phyloP scores from a whole-genome alignment of 1,140 invertebrate species.

The Popillia japonica region DNA sequence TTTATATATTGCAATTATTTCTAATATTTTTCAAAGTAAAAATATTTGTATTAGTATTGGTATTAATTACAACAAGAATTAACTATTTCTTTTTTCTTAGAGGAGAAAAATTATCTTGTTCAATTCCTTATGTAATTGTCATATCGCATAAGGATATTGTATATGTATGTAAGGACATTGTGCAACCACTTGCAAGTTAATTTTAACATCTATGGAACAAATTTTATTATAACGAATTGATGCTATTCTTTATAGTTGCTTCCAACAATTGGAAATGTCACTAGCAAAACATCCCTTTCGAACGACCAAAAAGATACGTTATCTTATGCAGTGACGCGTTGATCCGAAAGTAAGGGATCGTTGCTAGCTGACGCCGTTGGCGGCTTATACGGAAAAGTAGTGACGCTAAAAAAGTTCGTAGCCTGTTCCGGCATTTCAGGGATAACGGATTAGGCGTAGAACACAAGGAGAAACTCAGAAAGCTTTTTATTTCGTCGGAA shows the following conservation, averaged over 20 bases:
- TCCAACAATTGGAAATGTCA: background rate
- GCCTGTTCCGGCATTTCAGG: background rate
- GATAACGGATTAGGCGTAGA: conserved; percentile 17
- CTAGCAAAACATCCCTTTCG: background rate
- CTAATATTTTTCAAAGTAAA: too few species aligned
- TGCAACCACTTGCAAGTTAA: too few species aligned
- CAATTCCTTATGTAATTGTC: too few species aligned
- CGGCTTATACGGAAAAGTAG: background rate
- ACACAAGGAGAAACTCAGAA: conserved; percentile 3
- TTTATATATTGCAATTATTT: too few species aligned
- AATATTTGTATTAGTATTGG: too few species aligned
- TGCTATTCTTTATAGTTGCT: background rate
- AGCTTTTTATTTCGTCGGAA: conserved; percentile 18
- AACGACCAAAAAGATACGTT: background rate
- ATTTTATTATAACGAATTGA: conserved; percentile 7
- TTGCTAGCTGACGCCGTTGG: background rate
- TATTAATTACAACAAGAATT: too few species aligned
- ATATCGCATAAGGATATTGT: too few species aligned
- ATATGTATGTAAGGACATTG: too few species aligned
- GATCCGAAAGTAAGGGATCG: background rate
- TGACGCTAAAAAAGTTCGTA: conserved; percentile 14
- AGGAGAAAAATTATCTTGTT: too few species aligned
- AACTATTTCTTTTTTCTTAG: too few species aligned
- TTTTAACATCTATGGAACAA: too few species aligned
- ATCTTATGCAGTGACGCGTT: conserved; percentile 9